These are phyloP conservation scores for Amblyteles armatorius DNA, from an alignment of 2,888 invertebrate species.

Conservation along the genomic window DNA sequence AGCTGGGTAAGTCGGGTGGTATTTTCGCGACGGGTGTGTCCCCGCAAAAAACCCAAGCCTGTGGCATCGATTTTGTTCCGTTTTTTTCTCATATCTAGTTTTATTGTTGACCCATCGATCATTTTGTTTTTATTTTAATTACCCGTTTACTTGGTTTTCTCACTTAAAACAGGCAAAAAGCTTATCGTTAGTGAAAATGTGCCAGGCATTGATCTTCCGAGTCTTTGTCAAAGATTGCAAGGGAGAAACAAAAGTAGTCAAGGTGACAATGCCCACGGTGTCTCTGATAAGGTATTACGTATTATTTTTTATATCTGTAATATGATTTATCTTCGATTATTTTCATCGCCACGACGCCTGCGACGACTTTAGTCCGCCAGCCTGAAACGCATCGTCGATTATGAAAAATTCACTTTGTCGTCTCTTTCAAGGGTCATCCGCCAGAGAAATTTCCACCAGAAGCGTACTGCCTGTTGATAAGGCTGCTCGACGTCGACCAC, in stretches of 20 bases:
- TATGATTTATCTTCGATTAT: slow-evolving; percentile 49
- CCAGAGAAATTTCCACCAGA: slow-evolving; percentile 87
- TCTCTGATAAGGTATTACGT: slow-evolving; percentile 77
- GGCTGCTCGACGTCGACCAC: slow-evolving; percentile 93
- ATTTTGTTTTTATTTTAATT: slow-evolving; percentile 51
- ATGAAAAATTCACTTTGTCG: slow-evolving; percentile 22
- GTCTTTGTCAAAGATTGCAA: slow-evolving; percentile 80
- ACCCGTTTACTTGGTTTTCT: slow-evolving; percentile 54
- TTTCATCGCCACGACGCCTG: not conserved
- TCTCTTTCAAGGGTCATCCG: slow-evolving; percentile 72
- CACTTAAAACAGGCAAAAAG: slow-evolving; percentile 84
- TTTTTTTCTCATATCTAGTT: slow-evolving; percentile 25
- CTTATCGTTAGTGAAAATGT: slow-evolving; percentile 86
- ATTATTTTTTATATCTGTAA: slow-evolving; percentile 61
- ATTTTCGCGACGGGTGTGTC: slow-evolving; percentile 4
- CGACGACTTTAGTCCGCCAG: too few relatives aligned
- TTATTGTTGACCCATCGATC: slow-evolving; percentile 13
- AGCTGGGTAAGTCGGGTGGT: slow-evolving; percentile 86
- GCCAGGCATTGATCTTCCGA: slow-evolving; percentile 84
- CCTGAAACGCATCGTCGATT: not conserved
- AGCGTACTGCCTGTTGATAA: slow-evolving; percentile 90
- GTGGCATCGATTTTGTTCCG: not conserved
- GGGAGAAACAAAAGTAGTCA: slow-evolving; percentile 73
- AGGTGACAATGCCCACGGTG: slow-evolving; percentile 53
- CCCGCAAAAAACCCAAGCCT: not conserved